These are phyloP conservation scores for Aproaerema taeniolella DNA, from an alignment of 2,888 invertebrate species.

Conservation along the genomic window DNA sequence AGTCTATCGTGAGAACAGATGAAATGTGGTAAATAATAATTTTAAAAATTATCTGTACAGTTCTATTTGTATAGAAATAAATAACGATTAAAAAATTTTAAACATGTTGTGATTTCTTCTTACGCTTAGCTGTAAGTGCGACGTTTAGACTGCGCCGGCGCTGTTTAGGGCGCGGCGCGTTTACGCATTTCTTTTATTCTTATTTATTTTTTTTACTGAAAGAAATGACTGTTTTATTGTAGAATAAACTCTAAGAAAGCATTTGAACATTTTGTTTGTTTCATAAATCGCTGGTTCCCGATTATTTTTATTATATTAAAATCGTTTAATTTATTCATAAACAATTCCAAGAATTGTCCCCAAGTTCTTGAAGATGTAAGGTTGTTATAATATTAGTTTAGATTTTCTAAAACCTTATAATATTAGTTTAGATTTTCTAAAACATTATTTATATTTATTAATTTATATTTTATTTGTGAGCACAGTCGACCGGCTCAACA, in stretches of 20 bases:
- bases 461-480: no score
- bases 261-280: constrained; percentile 59
- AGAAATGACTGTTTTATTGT: constrained; percentile 71
- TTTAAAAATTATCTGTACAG: constrained; percentile 78
- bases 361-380: no score
- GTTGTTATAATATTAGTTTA: no score
- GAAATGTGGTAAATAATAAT: constrained; percentile 74
- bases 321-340: no score
- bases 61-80: constrained; percentile 80
- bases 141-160: constrained; percentile 32
- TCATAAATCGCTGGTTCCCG: constrained; percentile 11
- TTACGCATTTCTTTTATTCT: constrained; percentile 50
- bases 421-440: no score
- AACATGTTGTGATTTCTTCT: constrained; percentile 73
- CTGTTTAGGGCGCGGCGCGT: constrained; percentile 37
- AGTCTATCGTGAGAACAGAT: constrained; percentile 73
- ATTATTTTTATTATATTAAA: constrained; percentile 15
- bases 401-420: no score
- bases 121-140: constrained; percentile 55
- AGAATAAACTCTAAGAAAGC: constrained; percentile 72
- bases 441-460: no score
- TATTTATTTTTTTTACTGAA: constrained; percentile 58
- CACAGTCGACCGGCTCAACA: no score
- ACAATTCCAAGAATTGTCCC: no score
- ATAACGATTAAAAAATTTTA: constrained; percentile 75